A percentile compares a stretch with the other conserved stretches of the same genome.
These are phyloP conservation scores for Sinocyclocheilus maitianheensis DNA, from an alignment of 2,113 vertebrate species.

Conservation along the genomic window DNA sequence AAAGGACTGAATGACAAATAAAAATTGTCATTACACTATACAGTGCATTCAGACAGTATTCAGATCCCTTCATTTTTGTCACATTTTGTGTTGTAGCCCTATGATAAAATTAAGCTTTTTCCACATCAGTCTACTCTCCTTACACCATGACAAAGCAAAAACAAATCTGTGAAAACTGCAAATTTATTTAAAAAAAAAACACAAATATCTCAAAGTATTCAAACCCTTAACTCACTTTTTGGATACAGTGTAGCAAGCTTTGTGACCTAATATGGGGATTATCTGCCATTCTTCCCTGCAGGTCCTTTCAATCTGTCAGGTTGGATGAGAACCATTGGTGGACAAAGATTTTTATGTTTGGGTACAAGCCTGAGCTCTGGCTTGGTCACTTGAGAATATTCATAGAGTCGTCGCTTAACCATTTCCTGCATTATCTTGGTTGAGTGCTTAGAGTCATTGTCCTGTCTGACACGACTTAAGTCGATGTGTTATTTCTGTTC, in stretches of 20 bases:
- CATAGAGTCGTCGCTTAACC: neutral
- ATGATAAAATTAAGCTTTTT: neutral
- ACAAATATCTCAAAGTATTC: neutral
- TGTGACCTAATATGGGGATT: neutral
- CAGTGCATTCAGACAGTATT: conserved; percentile 10
- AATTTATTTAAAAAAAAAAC: neutral
- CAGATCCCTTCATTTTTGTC: neutral
- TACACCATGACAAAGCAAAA: neutral
- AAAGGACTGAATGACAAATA: neutral
- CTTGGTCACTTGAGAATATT: neutral
- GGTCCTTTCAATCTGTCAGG: neutral
- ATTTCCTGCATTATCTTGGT: neutral
- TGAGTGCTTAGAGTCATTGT: neutral
- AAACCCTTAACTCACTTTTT: neutral
- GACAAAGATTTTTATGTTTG: neutral
- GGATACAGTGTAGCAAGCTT: neutral
- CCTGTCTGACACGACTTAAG: neutral
- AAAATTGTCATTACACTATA: neutral
- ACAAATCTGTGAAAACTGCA: neutral
- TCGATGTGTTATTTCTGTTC: neutral
- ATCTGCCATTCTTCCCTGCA: neutral
- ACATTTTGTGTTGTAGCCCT: neutral
- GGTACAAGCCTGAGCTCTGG: neutral
- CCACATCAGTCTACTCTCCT: neutral
- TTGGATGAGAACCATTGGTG: neutral